Percentiles rank a stretch among this genome's conserved stretches.
Conservation (phyloP, 2,113 vertebrate genomes). For the Ptyas mucosa region DNA sequence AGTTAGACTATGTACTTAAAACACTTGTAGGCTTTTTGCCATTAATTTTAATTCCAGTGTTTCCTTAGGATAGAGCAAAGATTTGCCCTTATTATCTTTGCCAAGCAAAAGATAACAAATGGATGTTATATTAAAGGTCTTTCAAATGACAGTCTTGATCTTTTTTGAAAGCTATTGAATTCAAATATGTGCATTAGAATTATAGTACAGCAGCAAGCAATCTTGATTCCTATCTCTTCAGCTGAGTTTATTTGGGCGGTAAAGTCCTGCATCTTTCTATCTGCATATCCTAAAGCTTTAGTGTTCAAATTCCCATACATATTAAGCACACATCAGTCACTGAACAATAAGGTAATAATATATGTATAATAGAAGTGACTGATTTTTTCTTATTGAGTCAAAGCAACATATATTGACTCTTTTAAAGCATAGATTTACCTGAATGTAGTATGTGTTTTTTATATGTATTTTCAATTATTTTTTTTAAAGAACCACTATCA, state of each 20-base stretch:
- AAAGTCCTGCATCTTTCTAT: neutral
- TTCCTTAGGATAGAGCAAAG: neutral
- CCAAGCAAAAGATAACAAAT: neutral
- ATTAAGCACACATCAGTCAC: neutral
- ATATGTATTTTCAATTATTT: neutral
- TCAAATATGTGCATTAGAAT: neutral
- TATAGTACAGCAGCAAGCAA: neutral
- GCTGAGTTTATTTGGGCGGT: neutral
- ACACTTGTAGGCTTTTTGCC: neutral
- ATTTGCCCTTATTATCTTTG: neutral
- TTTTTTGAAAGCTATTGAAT: neutral
- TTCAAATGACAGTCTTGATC: neutral
- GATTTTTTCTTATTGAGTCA: neutral
- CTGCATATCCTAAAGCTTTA: neutral
- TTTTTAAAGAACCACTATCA: neutral
- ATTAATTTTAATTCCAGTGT: neutral
- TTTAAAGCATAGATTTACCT: neutral
- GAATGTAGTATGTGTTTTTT: neutral
- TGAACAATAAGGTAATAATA: neutral
- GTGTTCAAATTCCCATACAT: neutral
- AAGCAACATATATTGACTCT: neutral
- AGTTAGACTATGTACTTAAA: neutral
- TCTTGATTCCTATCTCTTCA: neutral
- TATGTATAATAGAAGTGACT: neutral
- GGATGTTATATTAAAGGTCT: neutral